Evolutionary conservation across 2,888 invertebrate genomes (phyloP).

Genomic region (Andrena bicolor): DNA sequence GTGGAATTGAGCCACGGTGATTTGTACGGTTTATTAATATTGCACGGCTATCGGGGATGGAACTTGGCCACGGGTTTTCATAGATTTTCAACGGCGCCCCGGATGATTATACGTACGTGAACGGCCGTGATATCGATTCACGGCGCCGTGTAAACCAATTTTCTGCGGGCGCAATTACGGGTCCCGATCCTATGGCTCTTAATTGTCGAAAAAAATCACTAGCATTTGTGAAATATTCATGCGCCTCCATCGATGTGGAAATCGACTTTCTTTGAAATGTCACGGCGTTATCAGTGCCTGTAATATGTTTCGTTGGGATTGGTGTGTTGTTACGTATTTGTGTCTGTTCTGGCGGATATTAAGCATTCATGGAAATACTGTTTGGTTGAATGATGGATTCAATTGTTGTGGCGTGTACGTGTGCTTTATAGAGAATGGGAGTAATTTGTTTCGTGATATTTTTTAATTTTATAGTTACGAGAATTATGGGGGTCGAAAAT

Average conservation of each 20-base stretch:
- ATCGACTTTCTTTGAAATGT: neutral
- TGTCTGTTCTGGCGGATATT: neutral
- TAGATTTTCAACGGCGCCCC: conserved; percentile 54
- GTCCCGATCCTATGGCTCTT: conserved; percentile 1
- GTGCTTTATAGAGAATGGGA: too few relatives aligned
- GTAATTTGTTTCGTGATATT: too few relatives aligned
- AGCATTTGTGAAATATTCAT: conserved; percentile 18
- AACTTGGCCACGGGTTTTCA: conserved; percentile 54
- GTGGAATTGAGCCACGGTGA: conserved; percentile 68
- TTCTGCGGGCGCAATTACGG: conserved; percentile 13
- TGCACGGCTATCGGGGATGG: conserved; percentile 55
- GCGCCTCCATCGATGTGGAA: neutral
- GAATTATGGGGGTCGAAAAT: too few relatives aligned
- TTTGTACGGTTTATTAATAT: conserved; percentile 71
- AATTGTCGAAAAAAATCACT: neutral
- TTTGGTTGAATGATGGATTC: too few relatives aligned
- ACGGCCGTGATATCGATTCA: conserved; percentile 6
- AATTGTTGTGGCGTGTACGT: too few relatives aligned
- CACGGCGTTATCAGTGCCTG: neutral
- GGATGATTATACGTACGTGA: conserved; percentile 48
- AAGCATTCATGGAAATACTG: too few relatives aligned
- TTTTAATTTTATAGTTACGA: too few relatives aligned
- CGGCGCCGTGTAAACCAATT: conserved; percentile 43
- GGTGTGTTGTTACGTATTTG: neutral
- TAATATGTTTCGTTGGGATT: neutral